phyloP scores from a whole-genome alignment of 2,113 vertebrate genomes.

The Euleptes europaea region DNA sequence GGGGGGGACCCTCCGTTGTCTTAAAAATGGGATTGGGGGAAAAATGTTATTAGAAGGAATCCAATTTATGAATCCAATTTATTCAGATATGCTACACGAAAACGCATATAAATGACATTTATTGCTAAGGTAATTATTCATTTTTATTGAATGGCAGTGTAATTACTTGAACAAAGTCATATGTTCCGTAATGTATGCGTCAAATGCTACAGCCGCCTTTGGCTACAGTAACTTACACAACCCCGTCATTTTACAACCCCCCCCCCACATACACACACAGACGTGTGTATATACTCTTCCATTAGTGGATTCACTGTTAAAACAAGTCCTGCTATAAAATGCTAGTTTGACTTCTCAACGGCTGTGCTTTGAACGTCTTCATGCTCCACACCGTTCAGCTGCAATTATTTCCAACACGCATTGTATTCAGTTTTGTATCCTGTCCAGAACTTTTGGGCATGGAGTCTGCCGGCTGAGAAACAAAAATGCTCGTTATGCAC shows the following conservation, averaged over 20 bases:
- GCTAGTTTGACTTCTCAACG: neutral
- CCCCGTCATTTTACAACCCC: neutral
- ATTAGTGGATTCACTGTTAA: neutral
- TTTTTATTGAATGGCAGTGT: constrained; percentile 29
- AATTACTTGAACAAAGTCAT: constrained; percentile 13
- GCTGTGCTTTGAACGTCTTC: neutral
- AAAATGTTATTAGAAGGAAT: constrained; percentile 17
- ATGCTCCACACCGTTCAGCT: neutral
- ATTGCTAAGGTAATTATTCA: neutral
- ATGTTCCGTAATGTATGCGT: neutral
- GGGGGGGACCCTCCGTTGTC: accelerated
- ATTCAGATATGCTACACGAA: neutral
- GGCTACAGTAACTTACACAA: neutral
- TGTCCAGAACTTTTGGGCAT: neutral
- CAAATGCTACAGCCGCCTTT: constrained; percentile 7
- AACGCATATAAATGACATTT: neutral
- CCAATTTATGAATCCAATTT: constrained; percentile 17
- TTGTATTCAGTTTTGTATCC: neutral
- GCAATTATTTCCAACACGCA: constrained; percentile 11
- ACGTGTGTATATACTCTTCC: neutral
- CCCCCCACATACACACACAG: neutral
- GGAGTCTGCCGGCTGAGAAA: neutral
- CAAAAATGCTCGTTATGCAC: neutral
- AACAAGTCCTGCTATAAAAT: constrained; percentile 1
- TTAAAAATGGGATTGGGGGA: neutral